Evolutionary conservation across 2,888 invertebrate genomes (phyloP), one percentile per base, ranked within the genome.

Genomic region (Cheilosia soror): DNA sequence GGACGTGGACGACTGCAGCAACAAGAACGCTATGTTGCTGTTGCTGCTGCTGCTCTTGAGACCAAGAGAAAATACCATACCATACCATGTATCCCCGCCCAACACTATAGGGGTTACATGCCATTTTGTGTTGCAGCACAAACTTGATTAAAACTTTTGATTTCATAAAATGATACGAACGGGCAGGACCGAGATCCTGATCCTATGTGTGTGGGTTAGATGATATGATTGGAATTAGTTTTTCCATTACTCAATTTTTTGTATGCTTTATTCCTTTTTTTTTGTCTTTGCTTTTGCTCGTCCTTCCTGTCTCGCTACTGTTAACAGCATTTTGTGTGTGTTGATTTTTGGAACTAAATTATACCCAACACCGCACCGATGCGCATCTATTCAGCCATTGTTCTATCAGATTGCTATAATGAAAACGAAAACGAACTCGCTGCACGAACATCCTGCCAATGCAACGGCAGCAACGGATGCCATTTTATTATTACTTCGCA

Each of bases 111-210:
- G 49, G 81, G 66, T 78, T 66, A 66, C 82, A 82, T 68, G 55
- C 60, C 78, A 72, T 78, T 83, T 78, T 83, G 66, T 72, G 72
- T 63, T 83, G 78, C 82, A 82, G 49, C 78, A 27, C 13, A 77
- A 83, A 83, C 66, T 83, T 78, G 78, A 78, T 83, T 83, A 78
- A 78, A 72, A 83, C 78, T 83, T 83, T 83, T 83, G 78, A 83
- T 83, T 83, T 83, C 40, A 78, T 83, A 78, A 78, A 83, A 68
- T 83, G 82, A 83, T 78, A 83, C 47, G 55, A 72, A 66, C 62
- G 78, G 78, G 68, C 82, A 78, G 72, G 44, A 82, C 49, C 49
- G 72, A 60, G 69, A 58, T 69, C 58, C 44, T 51, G 51, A 25
- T 71, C 63, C 76, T 62, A 13, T 55, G 53, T 68, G 29, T 47